Percentiles rank a stretch among this genome's conserved stretches.
phyloP scores from a whole-genome alignment of 2,113 vertebrate genomes.

The Peucedramus taeniatus region DNA sequence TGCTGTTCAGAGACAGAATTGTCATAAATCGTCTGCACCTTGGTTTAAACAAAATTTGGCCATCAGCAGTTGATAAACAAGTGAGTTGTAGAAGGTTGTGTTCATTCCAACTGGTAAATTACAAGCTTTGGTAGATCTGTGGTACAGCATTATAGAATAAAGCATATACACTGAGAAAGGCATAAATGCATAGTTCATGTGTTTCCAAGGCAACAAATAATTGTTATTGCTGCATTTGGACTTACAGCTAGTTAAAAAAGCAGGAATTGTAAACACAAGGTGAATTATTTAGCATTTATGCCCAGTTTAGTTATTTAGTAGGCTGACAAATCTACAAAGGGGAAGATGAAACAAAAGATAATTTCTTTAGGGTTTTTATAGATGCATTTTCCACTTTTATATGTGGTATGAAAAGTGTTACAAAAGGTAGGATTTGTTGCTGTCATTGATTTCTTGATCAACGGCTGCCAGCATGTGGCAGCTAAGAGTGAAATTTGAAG shows the following conservation, averaged over 20 bases:
- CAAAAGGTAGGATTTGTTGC: neutral
- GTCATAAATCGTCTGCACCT: neutral
- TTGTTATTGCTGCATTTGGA: neutral
- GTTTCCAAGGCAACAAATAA: neutral
- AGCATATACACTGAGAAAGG: neutral
- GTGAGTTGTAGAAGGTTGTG: neutral
- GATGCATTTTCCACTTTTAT: neutral
- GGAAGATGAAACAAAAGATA: neutral
- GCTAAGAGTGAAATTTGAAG: neutral
- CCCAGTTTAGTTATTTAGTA: neutral
- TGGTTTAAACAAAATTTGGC: neutral
- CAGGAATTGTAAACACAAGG: neutral
- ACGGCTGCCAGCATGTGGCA: neutral
- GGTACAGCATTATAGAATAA: neutral
- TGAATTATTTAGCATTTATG: neutral
- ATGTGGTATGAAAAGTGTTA: neutral
- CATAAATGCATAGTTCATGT: neutral
- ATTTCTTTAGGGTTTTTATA: neutral
- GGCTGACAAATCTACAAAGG: neutral
- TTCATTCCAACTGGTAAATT: neutral
- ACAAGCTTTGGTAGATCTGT: neutral
- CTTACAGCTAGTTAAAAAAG: neutral
- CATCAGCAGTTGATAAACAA: neutral
- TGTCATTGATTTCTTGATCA: slow-evolving; percentile 1
- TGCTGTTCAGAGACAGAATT: neutral